Evolutionary conservation across 2,113 vertebrate species (phyloP).

Genomic region (Pituophis catenifer): DNA sequence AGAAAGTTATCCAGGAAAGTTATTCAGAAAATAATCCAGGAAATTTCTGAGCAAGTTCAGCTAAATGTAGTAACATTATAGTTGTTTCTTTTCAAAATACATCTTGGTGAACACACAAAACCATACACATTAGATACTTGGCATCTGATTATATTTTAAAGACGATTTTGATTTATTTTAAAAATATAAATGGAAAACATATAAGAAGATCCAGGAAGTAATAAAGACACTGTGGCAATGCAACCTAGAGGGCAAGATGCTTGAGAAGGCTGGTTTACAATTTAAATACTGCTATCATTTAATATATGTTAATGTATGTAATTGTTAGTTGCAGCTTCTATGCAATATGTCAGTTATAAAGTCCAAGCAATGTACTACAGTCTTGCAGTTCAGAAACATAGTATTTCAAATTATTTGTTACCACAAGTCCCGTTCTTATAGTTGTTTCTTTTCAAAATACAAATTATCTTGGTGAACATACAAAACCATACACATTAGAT

Average conservation of each 20-base stretch:
- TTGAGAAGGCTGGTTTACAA: background rate
- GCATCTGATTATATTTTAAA: background rate
- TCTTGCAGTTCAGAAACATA: conserved; percentile 18
- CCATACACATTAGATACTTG: conserved; percentile 10
- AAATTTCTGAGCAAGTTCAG: background rate
- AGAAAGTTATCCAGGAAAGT: too few species aligned
- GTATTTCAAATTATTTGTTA: conserved; percentile 50
- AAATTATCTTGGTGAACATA: conserved; percentile 27
- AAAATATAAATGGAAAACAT: background rate
- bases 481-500: conserved; percentile 23
- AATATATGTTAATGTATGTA: conserved; percentile 5
- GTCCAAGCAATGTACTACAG: conserved; percentile 3
- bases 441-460: conserved; percentile 23
- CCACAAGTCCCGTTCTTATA: conserved; percentile 46
- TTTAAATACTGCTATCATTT: background rate
- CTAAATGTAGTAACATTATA: background rate
- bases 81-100: conserved; percentile 18
- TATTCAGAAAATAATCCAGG: background rate
- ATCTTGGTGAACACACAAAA: conserved; percentile 25
- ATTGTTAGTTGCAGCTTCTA: conserved; percentile 23
- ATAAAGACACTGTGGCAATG: background rate
- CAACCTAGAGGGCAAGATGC: background rate
- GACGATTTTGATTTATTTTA: background rate
- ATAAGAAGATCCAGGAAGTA: background rate
- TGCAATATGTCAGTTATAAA: conserved; percentile 13